Conservation (phyloP, 2,888 invertebrate genomes). For the Tipula helvola region DNA sequence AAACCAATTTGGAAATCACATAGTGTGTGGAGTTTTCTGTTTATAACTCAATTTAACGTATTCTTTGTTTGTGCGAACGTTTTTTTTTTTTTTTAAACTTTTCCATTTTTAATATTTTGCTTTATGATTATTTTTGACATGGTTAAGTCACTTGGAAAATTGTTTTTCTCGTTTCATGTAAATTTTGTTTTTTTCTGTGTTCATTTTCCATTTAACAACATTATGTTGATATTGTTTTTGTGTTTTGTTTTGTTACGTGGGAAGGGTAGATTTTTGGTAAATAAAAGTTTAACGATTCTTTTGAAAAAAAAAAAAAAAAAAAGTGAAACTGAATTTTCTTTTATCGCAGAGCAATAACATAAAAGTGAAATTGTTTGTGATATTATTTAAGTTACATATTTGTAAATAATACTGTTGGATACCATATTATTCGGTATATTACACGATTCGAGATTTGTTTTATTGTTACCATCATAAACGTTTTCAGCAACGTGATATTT, state of each 20-base stretch:
- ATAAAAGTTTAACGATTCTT: not conserved
- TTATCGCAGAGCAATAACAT: not conserved
- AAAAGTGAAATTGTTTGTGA: not conserved
- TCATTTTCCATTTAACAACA: not conserved
- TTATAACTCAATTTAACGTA: not conserved
- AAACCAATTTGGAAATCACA: not conserved
- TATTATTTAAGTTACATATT: not conserved
- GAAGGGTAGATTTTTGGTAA: not conserved
- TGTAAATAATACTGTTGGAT: not conserved
- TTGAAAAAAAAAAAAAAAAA: not conserved
- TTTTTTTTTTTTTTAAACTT: not conserved
- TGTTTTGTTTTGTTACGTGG: not conserved
- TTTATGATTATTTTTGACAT: conserved; percentile 18
- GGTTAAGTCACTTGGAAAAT: conserved; percentile 18
- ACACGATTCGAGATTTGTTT: not conserved
- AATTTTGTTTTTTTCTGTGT: not conserved
- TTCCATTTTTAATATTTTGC: not conserved
- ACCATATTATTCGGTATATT: not conserved
- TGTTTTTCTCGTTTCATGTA: conserved; percentile 14
- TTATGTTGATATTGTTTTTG: not conserved
- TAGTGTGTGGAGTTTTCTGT: not conserved
- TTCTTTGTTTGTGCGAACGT: not conserved
- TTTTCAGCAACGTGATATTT: not conserved
- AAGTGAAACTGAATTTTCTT: not conserved
- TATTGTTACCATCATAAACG: not conserved